Conservation (phyloP, 2,888 invertebrate genomes). For the Leptinotarsa haldemani region DNA sequence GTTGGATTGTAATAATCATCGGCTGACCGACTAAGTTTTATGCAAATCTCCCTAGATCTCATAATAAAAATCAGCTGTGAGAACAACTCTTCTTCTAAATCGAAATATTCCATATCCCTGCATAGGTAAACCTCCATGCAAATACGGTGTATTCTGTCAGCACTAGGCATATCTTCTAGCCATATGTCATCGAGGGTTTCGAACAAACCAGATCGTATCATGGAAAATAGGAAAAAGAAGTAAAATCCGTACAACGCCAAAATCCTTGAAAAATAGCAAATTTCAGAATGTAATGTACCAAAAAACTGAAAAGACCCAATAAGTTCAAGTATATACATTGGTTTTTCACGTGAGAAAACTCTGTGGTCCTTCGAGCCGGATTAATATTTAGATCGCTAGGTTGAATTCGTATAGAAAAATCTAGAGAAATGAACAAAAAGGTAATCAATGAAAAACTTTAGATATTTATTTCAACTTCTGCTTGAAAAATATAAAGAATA, state of each 20-base stretch:
- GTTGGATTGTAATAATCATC: constrained; percentile 30
- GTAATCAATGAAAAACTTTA: not conserved
- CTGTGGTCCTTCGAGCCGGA: not conserved
- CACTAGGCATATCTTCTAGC: constrained; percentile 55
- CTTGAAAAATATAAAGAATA: too few relatives aligned
- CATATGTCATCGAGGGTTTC: constrained; percentile 65
- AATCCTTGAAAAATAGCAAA: constrained; percentile 67
- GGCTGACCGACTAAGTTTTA: constrained; percentile 50
- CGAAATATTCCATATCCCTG: constrained; percentile 69
- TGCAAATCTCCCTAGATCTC: constrained; percentile 68
- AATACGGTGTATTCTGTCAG: constrained; percentile 55
- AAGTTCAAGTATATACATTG: too few relatives aligned
- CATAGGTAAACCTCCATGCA: constrained; percentile 63
- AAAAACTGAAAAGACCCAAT: not conserved
- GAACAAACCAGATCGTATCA: constrained; percentile 27
- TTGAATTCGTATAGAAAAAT: too few relatives aligned
- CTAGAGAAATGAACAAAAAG: not conserved
- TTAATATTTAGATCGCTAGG: not conserved
- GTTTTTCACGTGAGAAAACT: too few relatives aligned
- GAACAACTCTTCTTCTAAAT: constrained; percentile 74
- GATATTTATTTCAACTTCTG: too few relatives aligned
- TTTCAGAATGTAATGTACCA: not conserved
- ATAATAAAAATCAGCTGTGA: constrained; percentile 74
- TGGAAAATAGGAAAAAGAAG: constrained; percentile 70
- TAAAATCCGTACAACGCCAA: constrained; percentile 75